These are phyloP conservation scores for Lates calcarifer DNA, from an alignment of 2,113 vertebrate species.

Conservation along the genomic window DNA sequence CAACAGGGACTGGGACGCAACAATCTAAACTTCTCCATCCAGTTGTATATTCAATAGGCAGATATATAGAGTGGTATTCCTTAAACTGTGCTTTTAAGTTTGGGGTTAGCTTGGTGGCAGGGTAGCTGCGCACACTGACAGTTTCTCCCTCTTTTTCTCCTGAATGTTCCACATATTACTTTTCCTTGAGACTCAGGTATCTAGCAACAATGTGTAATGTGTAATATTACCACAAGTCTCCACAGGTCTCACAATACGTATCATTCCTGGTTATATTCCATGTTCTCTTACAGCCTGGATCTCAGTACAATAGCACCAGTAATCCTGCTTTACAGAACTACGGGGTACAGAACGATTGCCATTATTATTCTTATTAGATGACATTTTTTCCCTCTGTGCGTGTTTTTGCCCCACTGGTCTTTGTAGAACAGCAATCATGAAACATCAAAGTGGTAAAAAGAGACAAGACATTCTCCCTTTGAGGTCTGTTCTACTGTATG, in stretches of 20 bases:
- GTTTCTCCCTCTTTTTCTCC: neutral
- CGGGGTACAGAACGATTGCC: neutral
- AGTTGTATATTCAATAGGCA: no score
- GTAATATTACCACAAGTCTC: neutral
- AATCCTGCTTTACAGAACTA: neutral
- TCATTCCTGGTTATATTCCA: neutral
- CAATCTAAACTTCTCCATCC: neutral
- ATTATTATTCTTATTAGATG: neutral
- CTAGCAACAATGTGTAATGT: neutral
- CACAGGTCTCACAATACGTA: neutral
- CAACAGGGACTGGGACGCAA: neutral
- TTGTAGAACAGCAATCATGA: constrained; percentile 26
- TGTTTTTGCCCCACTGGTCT: neutral
- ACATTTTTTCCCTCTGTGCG: neutral
- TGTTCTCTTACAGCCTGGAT: neutral
- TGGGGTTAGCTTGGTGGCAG: no score
- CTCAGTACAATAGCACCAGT: neutral
- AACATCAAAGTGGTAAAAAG: constrained; percentile 48
- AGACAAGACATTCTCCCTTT: constrained; percentile 20
- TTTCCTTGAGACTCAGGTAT: neutral
- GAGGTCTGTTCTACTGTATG: constrained; percentile 28
- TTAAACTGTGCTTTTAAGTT: no score
- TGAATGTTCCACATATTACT: neutral
- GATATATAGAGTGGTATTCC: no score
- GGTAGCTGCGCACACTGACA: neutral